Evolutionary conservation across 2,888 invertebrate species (phyloP).

Genomic region (Cephus pulcher): DNA sequence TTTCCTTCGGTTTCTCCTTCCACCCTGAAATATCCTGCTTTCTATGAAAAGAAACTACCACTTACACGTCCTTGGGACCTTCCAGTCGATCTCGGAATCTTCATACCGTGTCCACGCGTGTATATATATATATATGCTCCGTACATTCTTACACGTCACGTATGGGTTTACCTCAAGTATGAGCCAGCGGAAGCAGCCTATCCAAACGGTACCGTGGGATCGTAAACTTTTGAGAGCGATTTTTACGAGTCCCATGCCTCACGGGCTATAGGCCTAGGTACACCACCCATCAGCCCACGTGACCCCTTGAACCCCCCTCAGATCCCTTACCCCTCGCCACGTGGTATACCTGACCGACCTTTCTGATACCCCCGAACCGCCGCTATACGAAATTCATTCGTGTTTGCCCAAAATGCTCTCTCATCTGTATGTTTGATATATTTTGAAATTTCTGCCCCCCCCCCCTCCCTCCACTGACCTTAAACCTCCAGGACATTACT

Average conservation of each 20-base stretch:
- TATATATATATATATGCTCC: neutral
- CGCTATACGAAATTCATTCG: neutral
- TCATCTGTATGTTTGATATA: neutral
- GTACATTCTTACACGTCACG: neutral
- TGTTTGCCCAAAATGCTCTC: neutral
- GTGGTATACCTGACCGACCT: neutral
- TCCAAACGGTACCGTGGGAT: neutral
- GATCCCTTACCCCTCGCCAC: neutral
- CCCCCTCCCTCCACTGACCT: neutral
- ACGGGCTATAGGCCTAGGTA: neutral
- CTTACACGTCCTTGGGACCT: neutral
- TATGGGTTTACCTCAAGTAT: neutral
- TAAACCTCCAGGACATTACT: no score
- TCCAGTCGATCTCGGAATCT: neutral
- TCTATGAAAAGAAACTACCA: neutral
- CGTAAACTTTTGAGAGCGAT: slow-evolving; percentile 6
- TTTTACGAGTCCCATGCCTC: neutral
- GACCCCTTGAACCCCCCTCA: neutral
- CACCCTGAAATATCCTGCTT: neutral
- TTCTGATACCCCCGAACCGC: neutral
- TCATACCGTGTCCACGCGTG: neutral
- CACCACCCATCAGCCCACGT: neutral
- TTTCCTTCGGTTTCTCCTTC: neutral
- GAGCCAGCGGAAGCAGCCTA: neutral
- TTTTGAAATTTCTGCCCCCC: neutral